Evolutionary conservation across 2,797 vertebrate species (phyloP).

Genomic region (Diglossa cyanea): DNA sequence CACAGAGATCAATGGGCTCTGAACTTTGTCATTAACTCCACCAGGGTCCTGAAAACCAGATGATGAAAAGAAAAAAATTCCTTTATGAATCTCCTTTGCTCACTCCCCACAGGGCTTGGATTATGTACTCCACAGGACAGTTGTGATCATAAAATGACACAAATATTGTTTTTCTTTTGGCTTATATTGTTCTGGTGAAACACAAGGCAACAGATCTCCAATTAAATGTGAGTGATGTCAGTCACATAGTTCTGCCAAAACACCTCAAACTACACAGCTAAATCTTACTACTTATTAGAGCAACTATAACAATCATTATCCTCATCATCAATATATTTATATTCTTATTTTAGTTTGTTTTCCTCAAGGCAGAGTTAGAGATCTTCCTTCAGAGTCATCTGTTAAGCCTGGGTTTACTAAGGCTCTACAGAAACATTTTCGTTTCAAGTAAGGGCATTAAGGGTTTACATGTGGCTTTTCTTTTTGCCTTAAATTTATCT

Average conservation of each 20-base stretch:
- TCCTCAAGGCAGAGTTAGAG: background rate
- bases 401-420: background rate
- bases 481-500: background rate
- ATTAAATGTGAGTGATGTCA: background rate
- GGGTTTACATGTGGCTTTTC: background rate
- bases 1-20: background rate
- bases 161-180: background rate
- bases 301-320: background rate
- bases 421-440: background rate
- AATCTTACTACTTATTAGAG: background rate
- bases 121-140: background rate
- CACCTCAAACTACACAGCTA: background rate
- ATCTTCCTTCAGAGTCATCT: background rate
- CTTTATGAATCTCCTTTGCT: background rate
- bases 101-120: background rate
- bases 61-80: background rate
- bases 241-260: background rate
- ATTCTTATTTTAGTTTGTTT: background rate
- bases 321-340: background rate
- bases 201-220: background rate
- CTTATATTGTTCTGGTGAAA: background rate
- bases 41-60: background rate
- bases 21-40: background rate
- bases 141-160: background rate
- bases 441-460: background rate